Evolutionary conservation across 1,140 invertebrate genomes (phyloP).

Genomic region (Oncopodura yosiiana): DNA sequence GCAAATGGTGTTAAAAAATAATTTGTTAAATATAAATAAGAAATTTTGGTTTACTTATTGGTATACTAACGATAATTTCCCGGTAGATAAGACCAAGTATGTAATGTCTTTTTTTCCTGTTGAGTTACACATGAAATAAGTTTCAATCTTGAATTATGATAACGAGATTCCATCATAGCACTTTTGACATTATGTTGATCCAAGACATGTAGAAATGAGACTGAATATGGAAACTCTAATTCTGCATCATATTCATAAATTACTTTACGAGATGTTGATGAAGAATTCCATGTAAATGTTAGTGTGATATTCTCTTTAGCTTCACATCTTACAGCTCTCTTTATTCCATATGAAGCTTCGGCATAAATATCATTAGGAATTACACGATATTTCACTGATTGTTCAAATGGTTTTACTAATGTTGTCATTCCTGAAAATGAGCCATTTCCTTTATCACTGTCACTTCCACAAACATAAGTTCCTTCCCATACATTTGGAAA

Average conservation of each 20-base stretch:
- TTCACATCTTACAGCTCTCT: conserved; percentile 17
- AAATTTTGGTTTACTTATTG: neutral
- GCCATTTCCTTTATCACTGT: neutral
- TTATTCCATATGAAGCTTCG: neutral
- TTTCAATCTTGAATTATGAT: conserved; percentile 1
- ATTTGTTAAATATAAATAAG: neutral
- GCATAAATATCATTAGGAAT: conserved; percentile 6
- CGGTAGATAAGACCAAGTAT: conserved; percentile 12
- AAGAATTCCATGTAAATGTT: conserved; percentile 1
- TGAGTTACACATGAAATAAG: conserved; percentile 13
- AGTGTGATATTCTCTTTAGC: conserved; percentile 17
- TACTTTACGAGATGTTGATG: neutral
- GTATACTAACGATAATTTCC: conserved; percentile 12
- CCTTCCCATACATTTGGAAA: neutral
- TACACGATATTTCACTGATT: neutral
- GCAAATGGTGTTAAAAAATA: neutral
- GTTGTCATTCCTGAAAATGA: neutral
- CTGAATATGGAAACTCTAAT: conserved; percentile 8
- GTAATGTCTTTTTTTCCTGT: neutral
- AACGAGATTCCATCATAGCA: neutral
- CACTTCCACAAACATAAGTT: conserved; percentile 1
- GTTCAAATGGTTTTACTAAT: neutral
- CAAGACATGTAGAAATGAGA: conserved; percentile 2
- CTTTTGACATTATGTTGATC: neutral
- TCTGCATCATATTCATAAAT: conserved; percentile 9